A percentile compares a stretch with the other conserved stretches of the same genome.
Conservation (phyloP, 2,113 vertebrate genomes). For the Petrocephalus microphthalmus region DNA sequence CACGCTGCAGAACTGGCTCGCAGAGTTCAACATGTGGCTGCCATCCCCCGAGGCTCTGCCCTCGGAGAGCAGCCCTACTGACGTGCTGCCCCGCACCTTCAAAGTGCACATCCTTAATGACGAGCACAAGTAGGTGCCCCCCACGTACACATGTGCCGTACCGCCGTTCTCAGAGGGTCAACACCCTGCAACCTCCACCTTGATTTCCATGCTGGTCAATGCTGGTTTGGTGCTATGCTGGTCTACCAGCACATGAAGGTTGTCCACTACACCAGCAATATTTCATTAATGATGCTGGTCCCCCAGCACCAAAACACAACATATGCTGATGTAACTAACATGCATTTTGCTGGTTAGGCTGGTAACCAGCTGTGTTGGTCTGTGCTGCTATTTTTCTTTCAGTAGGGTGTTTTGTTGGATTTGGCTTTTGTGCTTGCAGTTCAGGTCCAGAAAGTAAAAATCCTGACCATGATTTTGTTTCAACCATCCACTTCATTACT, state of each 20-base stretch:
- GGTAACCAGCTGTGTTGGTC: not conserved
- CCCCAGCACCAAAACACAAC: not conserved
- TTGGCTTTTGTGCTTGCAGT: too few species aligned
- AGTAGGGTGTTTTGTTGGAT: too few species aligned
- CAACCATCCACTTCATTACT: not conserved
- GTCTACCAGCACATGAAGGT: not conserved
- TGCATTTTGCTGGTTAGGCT: not conserved
- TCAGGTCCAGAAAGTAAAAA: not conserved
- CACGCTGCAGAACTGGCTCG: slow-evolving; percentile 94
- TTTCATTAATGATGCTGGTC: not conserved
- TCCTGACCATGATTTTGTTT: not conserved
- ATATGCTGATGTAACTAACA: not conserved
- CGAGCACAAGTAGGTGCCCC: slow-evolving; percentile 82
- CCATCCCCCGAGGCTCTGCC: slow-evolving; percentile 77
- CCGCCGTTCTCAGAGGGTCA: not conserved
- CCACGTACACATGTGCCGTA: not conserved
- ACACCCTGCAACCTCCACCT: too few species aligned
- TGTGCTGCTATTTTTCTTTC: not conserved
- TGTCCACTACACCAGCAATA: not conserved
- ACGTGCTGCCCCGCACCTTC: slow-evolving; percentile 75
- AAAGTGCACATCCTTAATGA: slow-evolving; percentile 93
- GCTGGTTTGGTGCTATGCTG: not conserved
- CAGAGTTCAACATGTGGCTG: slow-evolving; percentile 96
- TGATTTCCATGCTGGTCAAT: not conserved
- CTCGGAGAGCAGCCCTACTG: slow-evolving; percentile 70